Conservation (phyloP, 1,140 invertebrate genomes). For the Drosophila rhopaloa region DNA sequence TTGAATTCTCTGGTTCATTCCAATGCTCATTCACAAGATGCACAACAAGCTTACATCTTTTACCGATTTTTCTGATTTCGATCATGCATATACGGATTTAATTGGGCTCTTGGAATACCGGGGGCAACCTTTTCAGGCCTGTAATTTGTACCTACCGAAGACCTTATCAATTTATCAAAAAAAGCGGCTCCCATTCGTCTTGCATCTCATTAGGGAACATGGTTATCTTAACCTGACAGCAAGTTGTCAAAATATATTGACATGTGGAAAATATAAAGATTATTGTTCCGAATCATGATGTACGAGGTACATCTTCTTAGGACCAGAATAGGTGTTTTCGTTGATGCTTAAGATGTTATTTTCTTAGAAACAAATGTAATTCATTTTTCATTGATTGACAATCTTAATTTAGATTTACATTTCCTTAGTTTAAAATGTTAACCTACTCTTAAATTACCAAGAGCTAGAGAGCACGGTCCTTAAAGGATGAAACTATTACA, state of each 20-base stretch:
- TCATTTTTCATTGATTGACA: not conserved
- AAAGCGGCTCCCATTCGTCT: constrained; percentile 50
- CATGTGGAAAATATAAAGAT: not conserved
- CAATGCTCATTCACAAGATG: constrained; percentile 57
- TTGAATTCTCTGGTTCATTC: constrained; percentile 15
- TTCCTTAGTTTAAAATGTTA: no score
- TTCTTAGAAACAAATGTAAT: constrained; percentile 1
- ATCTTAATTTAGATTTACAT: not conserved
- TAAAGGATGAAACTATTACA: no score
- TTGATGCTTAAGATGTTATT: not conserved
- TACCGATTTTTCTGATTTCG: constrained; percentile 25
- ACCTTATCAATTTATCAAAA: constrained; percentile 76
- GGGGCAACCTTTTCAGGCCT: constrained; percentile 40
- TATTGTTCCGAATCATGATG: constrained; percentile 1
- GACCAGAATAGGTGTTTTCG: constrained; percentile 12
- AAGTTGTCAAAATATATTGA: constrained; percentile 46
- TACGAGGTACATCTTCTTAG: constrained; percentile 31
- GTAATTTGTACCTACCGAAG: constrained; percentile 64
- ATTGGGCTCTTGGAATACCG: constrained; percentile 48
- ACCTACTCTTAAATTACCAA: no score
- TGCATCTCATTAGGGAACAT: constrained; percentile 64
- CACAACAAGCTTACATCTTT: constrained; percentile 62
- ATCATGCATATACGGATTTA: constrained; percentile 56
- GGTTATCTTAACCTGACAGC: constrained; percentile 30
- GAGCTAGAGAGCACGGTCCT: no score